Evolutionary conservation across 2,888 invertebrate genomes (phyloP), one percentile per base, ranked within the genome.

Genomic region (Baronia brevicornis): DNA sequence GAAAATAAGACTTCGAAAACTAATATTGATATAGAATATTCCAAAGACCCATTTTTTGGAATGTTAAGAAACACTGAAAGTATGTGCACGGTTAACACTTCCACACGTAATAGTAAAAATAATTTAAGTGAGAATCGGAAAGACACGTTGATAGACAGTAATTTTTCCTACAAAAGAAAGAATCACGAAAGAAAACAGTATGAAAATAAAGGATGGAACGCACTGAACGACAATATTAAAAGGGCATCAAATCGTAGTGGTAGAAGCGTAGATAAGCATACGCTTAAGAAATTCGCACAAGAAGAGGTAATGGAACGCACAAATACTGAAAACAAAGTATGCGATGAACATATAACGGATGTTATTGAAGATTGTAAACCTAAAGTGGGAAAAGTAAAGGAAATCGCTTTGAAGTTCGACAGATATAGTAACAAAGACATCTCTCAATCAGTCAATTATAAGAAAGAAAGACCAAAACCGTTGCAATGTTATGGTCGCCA

Each of bases 401-500:
- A 84, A 48, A 74, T 84, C 13, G 84, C 84, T 35, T 84, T 73
- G 25, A 73, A 57, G 42, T 84, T 84, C 39, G 71, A 84, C 39
- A 70, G 62, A 36, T 68, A 66, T 36, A 73, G 66, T 47, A 47
- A 48, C 33, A 61, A 59, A 37, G 70, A 58, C 37, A 42, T 39
- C 13, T 53, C 51, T 36, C 60, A 54, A 34, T 47, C 60, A 25
- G 46, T 53, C 39, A 64, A 67, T 41, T 45, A 51, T 19, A 78
- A 56, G 40, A 79, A 69, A 41, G 64, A 77, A 5, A 75, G 88
- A 58, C 88, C 88, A 17, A 87, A 84, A 54, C 87, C 88, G 5
- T 55, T 88, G 38, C 88, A 87, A 51, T 82, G 84, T 46, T 84
- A 73, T 47, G 87, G 86, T 33, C 70, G 87, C 49, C 87, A 88